Conservation (phyloP, 2,113 vertebrate species). For the Acanthisitta chloris region DNA sequence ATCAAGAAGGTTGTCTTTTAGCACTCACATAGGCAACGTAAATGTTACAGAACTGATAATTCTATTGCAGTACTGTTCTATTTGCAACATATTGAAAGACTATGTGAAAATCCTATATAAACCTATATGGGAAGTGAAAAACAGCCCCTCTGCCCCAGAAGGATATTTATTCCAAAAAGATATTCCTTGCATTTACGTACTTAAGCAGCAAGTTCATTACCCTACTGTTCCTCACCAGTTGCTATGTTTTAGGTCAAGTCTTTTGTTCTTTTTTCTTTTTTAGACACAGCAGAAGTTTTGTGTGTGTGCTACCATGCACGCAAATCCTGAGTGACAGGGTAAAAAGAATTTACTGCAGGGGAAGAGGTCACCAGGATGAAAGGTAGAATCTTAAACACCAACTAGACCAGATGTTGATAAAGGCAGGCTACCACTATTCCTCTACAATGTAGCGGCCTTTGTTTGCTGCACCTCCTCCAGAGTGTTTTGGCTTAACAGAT, state of each 20-base stretch:
- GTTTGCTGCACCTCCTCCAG: conserved; percentile 10
- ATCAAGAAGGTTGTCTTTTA: background rate
- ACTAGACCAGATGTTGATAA: conserved; percentile 36
- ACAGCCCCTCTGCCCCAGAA: rapidly evolving
- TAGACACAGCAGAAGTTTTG: background rate
- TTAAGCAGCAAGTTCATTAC: background rate
- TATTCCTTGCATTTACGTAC: background rate
- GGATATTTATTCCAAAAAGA: background rate
- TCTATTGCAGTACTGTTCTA: background rate
- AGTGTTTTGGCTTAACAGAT: conserved; percentile 52
- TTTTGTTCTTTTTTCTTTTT: background rate
- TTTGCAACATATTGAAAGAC: background rate
- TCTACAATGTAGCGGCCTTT: background rate
- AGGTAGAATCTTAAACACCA: conserved; percentile 18
- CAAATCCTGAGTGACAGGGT: background rate
- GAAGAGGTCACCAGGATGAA: conserved; percentile 26
- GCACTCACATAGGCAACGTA: background rate
- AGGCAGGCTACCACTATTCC: conserved; percentile 16
- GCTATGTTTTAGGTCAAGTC: background rate
- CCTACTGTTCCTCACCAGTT: background rate
- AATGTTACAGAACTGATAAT: background rate
- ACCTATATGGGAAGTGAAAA: background rate
- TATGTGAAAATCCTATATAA: background rate
- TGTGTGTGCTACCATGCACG: background rate
- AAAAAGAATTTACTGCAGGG: background rate